phyloP scores from a whole-genome alignment of 2,113 vertebrate species.

The Melanotaenia duboulayi region DNA sequence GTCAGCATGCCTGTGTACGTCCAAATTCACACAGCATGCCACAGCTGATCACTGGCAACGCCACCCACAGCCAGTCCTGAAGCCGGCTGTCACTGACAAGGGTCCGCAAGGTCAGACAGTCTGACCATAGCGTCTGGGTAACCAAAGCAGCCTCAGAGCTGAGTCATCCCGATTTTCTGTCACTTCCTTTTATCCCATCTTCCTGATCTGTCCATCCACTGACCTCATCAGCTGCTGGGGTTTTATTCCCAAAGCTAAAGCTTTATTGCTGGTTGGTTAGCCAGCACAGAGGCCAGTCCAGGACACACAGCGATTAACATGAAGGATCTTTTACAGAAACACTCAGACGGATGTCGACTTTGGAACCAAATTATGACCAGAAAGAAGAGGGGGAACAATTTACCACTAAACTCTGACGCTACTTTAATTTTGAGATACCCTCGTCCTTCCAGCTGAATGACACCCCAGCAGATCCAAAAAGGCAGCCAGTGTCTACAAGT shows the following conservation, averaged over 20 bases:
- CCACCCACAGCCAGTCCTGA: conserved; percentile 56
- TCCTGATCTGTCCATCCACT: neutral
- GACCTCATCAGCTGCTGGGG: neutral
- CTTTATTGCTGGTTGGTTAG: too few species aligned
- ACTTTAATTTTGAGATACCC: conserved; percentile 3
- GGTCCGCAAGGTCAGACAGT: conserved; percentile 42
- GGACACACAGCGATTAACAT: neutral
- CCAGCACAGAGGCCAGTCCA: neutral
- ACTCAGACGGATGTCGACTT: neutral
- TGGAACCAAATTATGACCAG: neutral
- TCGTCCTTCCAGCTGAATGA: conserved; percentile 50
- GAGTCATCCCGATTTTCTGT: conserved; percentile 58
- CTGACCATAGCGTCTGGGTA: conserved; percentile 55
- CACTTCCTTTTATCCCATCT: conserved; percentile 39
- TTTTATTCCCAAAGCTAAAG: too few species aligned
- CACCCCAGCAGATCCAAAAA: conserved; percentile 48
- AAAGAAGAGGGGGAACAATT: neutral
- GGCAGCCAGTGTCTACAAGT: conserved; percentile 54
- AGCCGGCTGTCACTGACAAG: conserved; percentile 52
- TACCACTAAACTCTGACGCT: conserved; percentile 15
- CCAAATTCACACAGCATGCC: conserved; percentile 45
- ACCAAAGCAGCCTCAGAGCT: conserved; percentile 54
- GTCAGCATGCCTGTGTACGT: conserved; percentile 64
- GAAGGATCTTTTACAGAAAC: neutral
- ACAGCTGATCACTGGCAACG: conserved; percentile 45